These are phyloP conservation scores for Lutraria lutraria DNA, from an alignment of 2,888 invertebrate genomes.

Conservation along the genomic window DNA sequence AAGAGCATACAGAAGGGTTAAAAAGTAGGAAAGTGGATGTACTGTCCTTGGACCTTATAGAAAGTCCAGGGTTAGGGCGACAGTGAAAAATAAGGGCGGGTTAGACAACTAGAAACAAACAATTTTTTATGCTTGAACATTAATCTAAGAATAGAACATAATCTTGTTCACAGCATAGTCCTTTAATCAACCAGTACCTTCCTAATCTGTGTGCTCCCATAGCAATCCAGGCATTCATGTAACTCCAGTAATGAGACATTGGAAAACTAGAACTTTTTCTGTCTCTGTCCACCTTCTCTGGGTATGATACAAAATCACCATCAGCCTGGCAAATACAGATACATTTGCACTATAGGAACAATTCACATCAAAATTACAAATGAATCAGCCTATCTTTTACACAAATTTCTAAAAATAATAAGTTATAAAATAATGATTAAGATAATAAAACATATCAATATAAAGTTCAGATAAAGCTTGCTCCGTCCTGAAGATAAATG, in stretches of 20 bases:
- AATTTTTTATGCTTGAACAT: too few species aligned
- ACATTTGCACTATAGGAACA: neutral
- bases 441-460: neutral
- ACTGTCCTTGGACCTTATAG: too few species aligned
- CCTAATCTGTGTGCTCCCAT: constrained; percentile 71
- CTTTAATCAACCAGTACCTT: constrained; percentile 41
- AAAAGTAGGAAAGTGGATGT: too few species aligned
- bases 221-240: constrained; percentile 72
- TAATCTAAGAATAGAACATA: too few species aligned
- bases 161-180: neutral
- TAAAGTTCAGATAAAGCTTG: neutral
- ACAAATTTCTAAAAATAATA: neutral
- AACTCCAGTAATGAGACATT: constrained; percentile 66
- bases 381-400: too few species aligned
- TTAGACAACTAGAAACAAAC: too few species aligned
- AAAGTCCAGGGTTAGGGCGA: too few species aligned
- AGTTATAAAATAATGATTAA: too few species aligned
- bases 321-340: constrained; percentile 44
- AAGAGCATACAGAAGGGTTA: too few species aligned
- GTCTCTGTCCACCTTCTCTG: constrained; percentile 54
- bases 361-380: too few species aligned
- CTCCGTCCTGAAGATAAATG: too few species aligned
- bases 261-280: constrained; percentile 62
- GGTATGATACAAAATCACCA: constrained; percentile 68
- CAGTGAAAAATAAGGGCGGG: too few species aligned